phyloP scores from a whole-genome alignment of 1,140 invertebrate species.

The Drosophila subobscura region DNA sequence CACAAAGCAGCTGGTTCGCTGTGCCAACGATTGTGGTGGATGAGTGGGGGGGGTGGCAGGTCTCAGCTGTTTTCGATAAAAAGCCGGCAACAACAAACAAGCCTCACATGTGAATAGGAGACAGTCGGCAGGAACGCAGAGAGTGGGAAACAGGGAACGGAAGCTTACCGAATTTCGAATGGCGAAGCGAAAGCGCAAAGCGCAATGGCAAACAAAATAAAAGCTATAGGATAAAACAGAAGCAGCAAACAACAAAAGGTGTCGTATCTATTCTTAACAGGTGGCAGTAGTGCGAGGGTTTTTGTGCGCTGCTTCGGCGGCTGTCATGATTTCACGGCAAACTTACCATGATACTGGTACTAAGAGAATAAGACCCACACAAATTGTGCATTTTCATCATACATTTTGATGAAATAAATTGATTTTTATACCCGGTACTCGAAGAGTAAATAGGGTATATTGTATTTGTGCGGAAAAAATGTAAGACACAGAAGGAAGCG shows the following conservation, averaged over 20 bases:
- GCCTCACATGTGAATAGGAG: constrained; percentile 28
- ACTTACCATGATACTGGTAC: neutral
- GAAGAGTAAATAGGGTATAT: no score
- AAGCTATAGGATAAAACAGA: constrained; percentile 34
- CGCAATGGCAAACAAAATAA: constrained; percentile 45
- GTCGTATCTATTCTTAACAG: constrained; percentile 42
- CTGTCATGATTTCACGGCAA: no score
- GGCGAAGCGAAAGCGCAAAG: constrained; percentile 46
- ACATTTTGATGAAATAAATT: constrained; percentile 30
- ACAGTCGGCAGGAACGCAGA: neutral
- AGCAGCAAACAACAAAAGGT: constrained; percentile 31
- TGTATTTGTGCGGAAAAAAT: no score
- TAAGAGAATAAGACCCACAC: constrained; percentile 9
- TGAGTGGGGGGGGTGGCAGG: neutral
- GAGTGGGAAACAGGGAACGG: neutral
- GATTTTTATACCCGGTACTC: constrained; percentile 2
- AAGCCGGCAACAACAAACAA: constrained; percentile 79
- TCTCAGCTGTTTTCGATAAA: constrained; percentile 69
- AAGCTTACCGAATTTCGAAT: constrained; percentile 41
- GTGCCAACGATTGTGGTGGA: no score
- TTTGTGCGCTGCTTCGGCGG: neutral
- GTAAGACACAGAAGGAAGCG: no score
- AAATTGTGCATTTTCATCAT: constrained; percentile 32
- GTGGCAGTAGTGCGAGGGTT: constrained; percentile 47
- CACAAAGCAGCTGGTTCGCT: constrained; percentile 69